phyloP scores from a whole-genome alignment of 2,113 vertebrate species.

The Pygoscelis adeliae region DNA sequence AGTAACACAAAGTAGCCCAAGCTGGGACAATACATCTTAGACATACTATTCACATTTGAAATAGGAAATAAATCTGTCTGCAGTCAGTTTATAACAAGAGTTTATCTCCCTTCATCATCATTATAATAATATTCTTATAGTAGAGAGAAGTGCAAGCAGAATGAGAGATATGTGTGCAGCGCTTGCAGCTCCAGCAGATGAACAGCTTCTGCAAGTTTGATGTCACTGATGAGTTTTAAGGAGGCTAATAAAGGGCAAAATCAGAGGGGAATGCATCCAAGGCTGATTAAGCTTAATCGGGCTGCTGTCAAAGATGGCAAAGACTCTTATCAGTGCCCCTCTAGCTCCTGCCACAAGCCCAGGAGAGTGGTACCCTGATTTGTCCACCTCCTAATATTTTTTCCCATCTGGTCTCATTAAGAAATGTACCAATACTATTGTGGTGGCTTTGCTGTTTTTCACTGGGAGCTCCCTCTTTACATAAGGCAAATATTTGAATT shows the following conservation, averaged over 20 bases:
- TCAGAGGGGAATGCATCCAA: background rate
- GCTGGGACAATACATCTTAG: background rate
- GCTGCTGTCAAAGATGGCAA: background rate
- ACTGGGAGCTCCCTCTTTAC: background rate
- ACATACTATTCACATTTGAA: background rate
- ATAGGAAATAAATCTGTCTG: background rate
- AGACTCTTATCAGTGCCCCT: background rate
- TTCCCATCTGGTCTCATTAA: background rate
- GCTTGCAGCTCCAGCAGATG: background rate
- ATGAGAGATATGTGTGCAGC: background rate
- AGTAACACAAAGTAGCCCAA: background rate
- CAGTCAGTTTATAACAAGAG: background rate
- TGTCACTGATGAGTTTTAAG: slow-evolving; percentile 12
- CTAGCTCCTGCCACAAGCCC: background rate
- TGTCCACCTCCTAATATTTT: background rate
- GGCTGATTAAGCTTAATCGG: background rate
- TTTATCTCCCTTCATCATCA: background rate
- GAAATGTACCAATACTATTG: background rate
- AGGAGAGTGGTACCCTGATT: background rate
- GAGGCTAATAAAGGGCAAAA: background rate
- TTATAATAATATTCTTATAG: background rate
- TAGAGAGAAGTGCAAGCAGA: background rate
- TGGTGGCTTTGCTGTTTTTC: background rate
- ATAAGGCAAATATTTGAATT: background rate
- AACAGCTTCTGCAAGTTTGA: background rate